These are phyloP conservation scores for Camptogramma bilineatum DNA, from an alignment of 2,888 invertebrate species.

Conservation along the genomic window DNA sequence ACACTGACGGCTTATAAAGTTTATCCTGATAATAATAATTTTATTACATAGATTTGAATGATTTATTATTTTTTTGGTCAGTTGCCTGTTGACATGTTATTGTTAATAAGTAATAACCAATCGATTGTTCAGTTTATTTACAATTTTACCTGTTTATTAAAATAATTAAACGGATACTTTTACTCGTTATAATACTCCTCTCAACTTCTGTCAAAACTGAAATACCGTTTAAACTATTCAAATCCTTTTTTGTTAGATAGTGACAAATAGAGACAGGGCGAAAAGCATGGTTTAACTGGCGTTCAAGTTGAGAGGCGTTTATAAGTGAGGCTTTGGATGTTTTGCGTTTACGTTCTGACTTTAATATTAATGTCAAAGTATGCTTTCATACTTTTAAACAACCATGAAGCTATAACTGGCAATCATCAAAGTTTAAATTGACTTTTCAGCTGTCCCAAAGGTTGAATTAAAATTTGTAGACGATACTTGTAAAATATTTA, in stretches of 20 bases:
- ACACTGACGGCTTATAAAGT: not conserved
- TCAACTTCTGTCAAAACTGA: too few species aligned
- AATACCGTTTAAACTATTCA: too few species aligned
- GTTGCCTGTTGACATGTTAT: too few species aligned
- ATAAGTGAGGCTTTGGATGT: not conserved
- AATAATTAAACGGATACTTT: too few species aligned
- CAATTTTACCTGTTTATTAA: too few species aligned
- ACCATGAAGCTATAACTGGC: slow-evolving; percentile 30
- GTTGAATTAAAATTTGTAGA: slow-evolving; percentile 21
- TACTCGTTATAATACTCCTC: too few species aligned
- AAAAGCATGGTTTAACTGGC: not conserved
- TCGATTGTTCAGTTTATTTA: too few species aligned
- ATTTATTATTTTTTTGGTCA: too few species aligned
- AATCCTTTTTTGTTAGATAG: too few species aligned
- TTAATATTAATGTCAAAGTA: slow-evolving; percentile 21
- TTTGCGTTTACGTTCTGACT: not conserved
- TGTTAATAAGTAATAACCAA: not conserved
- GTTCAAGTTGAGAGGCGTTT: too few species aligned
- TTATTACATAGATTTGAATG: too few species aligned
- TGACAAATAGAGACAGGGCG: too few species aligned
- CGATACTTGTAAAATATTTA: slow-evolving; percentile 26
- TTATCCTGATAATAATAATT: not conserved
- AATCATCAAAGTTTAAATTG: slow-evolving; percentile 36
- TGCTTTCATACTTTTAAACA: slow-evolving; percentile 19
- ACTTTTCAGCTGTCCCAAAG: slow-evolving; percentile 29